Evolutionary conservation across 2,797 vertebrate genomes (phyloP), one percentile per base, ranked within the genome.

Genomic region (Hirundo rustica): DNA sequence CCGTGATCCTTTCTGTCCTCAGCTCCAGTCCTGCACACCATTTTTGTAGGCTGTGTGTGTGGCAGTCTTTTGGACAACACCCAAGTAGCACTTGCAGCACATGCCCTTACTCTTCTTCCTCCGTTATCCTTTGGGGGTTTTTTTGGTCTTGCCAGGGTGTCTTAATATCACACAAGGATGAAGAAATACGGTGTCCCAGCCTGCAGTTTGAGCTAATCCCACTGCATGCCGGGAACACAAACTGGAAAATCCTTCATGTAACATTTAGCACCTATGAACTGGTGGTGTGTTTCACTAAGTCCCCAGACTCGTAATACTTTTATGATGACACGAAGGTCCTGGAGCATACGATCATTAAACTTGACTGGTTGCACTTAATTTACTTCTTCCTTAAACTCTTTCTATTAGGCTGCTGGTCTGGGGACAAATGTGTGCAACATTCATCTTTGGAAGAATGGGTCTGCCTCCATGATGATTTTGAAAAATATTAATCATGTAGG

Each of bases 211-310:
- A 47, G 36, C 20, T 82, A 66, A 42, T 66, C 13, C 20, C 26
- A 2, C 9, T 61, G 10, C 29, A 44, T 0, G 0, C 27, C 34
- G 34, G 21, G 9, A 20, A 21, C 6, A 51, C 34, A 67, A 83
- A 38, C 16, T 47, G 34, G 12, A 67, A 92, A 83, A 71, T 44
- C 27, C 18, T 62, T 50, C 61, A 23, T 11, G 13, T 32, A 25
- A 4, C 26, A 18, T 12, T 73, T 9, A 82, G 29, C 13, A 40
- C 32, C 19, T 10, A 15, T 44, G 27, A 44, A 34, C 9, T 75
- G 29, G 1, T 51, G 21, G 2, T 26, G 23, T n/a, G 18, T 23
- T 89, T 53, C 34, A 53, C 17, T 16, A 30, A 20, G 27, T 44
- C 13, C 13, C 71, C 16, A 44, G 54, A 51, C 30, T 29, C 47